phyloP scores from a whole-genome alignment of 2,797 vertebrate genomes.

The Phrynocephalus guinanensis region DNA sequence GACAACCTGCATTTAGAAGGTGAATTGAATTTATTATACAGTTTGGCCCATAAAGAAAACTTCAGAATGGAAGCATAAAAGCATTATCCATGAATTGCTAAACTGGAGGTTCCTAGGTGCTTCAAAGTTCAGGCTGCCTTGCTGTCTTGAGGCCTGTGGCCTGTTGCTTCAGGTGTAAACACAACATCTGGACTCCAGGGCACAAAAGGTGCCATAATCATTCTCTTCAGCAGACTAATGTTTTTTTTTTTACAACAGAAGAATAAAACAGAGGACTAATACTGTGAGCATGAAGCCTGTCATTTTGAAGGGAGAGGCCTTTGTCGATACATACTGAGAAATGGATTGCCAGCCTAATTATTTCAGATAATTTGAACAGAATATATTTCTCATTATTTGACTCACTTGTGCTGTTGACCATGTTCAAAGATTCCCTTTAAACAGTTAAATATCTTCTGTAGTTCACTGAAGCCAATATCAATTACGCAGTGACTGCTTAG shows the following conservation, averaged over 20 bases:
- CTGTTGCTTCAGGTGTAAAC: neutral
- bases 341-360: neutral
- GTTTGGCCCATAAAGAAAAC: too few relatives aligned
- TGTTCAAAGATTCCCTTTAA: slow-evolving; percentile 3
- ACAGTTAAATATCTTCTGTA: slow-evolving; percentile 29
- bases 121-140: neutral
- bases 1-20: too few relatives aligned
- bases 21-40: too few relatives aligned
- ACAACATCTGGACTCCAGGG: neutral
- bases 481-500: slow-evolving; percentile 26
- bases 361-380: neutral
- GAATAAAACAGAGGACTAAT: neutral
- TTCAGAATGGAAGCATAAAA: too few relatives aligned
- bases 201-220: neutral
- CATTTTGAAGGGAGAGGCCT: slow-evolving; percentile 5
- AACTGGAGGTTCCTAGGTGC: neutral
- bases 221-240: neutral
- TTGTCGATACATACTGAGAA: neutral
- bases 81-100: too few relatives aligned
- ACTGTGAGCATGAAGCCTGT: neutral
- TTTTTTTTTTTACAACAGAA: neutral
- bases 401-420: slow-evolving; percentile 2
- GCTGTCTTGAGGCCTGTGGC: neutral
- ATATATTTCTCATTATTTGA: slow-evolving; percentile 13
- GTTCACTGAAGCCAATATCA: slow-evolving; percentile 38